Conservation (phyloP, 2,797 vertebrate species). For the Columba guinea region DNA sequence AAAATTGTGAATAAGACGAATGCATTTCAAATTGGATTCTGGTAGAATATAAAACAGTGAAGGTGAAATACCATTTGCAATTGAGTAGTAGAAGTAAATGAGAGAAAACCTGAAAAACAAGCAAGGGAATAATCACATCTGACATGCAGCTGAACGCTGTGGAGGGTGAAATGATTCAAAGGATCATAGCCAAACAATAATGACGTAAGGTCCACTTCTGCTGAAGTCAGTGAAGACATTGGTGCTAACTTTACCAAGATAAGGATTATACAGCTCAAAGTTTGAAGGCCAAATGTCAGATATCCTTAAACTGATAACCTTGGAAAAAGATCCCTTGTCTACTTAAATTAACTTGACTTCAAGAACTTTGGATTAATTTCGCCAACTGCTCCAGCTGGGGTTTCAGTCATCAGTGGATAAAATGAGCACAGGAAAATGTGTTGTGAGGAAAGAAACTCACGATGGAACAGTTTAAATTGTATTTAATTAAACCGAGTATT, state of each 20-base stretch:
- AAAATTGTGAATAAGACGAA: not conserved
- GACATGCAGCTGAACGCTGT: not conserved
- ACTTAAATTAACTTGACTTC: not conserved
- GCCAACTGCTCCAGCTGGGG: not conserved
- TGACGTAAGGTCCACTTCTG: not conserved
- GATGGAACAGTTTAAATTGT: not conserved
- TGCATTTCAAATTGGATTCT: constrained; percentile 12
- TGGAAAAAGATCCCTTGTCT: not conserved
- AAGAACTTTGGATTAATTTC: not conserved
- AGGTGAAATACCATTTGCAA: constrained; percentile 2
- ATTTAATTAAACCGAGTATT: not conserved
- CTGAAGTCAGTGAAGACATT: not conserved
- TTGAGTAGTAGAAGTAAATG: constrained; percentile 2
- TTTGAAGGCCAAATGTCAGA: constrained; percentile 2
- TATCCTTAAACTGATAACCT: not conserved
- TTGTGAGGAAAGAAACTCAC: not conserved
- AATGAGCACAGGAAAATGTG: not conserved
- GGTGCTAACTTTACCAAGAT: not conserved
- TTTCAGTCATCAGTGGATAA: not conserved
- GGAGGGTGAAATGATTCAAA: not conserved
- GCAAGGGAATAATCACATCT: not conserved
- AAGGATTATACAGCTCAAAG: not conserved
- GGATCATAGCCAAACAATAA: not conserved
- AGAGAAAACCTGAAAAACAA: not conserved
- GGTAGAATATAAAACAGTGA: not conserved